phyloP scores from a whole-genome alignment of 2,888 invertebrate species.

The Drosophila seclusa region DNA sequence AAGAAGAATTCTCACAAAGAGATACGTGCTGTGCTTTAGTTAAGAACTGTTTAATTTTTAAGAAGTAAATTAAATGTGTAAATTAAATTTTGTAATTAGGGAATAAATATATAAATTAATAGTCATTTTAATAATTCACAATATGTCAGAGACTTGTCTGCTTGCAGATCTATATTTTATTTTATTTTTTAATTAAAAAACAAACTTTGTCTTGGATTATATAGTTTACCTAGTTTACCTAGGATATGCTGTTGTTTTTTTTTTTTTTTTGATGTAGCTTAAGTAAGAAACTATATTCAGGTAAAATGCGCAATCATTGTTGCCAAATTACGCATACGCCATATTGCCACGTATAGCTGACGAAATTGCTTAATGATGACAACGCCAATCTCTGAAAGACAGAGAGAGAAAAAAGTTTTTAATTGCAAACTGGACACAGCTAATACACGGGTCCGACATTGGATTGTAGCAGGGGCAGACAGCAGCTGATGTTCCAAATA shows the following conservation, averaged over 20 bases:
- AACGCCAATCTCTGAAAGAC: slow-evolving; percentile 19
- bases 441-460: background rate
- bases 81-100: background rate
- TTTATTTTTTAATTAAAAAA: background rate
- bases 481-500: slow-evolving; percentile 1
- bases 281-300: background rate
- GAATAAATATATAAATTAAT: background rate
- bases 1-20: background rate
- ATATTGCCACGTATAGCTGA: slow-evolving; percentile 13
- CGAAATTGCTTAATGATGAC: slow-evolving; percentile 60
- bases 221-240: background rate
- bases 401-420: slow-evolving; percentile 37
- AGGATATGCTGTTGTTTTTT: background rate
- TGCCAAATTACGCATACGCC: slow-evolving; percentile 59
- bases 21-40: background rate
- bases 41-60: background rate
- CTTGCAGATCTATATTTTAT: background rate
- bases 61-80: background rate
- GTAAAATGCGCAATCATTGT: slow-evolving; percentile 50
- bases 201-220: background rate
- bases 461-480: background rate
- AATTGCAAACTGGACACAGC: slow-evolving; percentile 50
- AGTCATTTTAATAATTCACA: background rate
- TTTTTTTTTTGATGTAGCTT: slow-evolving; percentile 3
- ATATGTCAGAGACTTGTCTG: background rate